Evolutionary conservation across 1,140 invertebrate genomes (phyloP), one percentile per base, ranked within the genome.

Genomic region (Eulimnadia texana): DNA sequence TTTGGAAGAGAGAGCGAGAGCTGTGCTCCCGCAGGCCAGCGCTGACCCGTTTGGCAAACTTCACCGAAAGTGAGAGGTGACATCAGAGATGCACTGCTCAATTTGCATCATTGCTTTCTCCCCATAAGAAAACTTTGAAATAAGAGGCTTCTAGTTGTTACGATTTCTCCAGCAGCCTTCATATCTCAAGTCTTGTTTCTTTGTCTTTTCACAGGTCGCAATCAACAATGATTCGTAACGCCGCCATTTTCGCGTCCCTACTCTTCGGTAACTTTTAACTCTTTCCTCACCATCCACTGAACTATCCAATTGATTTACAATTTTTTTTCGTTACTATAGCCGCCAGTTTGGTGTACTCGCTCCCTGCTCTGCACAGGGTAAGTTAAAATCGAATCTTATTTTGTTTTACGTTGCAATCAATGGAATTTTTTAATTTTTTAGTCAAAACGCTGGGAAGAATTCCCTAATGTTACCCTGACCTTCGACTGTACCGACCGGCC

Each of bases 401-500:
- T n/a, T n/a, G n/a, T n/a, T n/a, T n/a, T n/a, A n/a, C n/a, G n/a
- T n/a, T n/a, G n/a, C n/a, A n/a, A n/a, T n/a, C n/a, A n/a, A n/a
- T n/a, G n/a, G n/a, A n/a, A n/a, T n/a, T n/a, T n/a, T 16, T 16
- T 51, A 0, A 20, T 51, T 51, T 51, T 3, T 51, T 51, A 61
- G 60, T 22, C 73, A 57, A 80, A 79, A 70, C 71, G 78, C 66
- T 80, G 79, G 78, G 78, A 79, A 67, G 78, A 79, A 68, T 78
- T 80, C 70, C 77, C 79, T 60, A 80, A 81, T 68, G 72, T 80
- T 51, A 80, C 78, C 52, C 80, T 81, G 66, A 79, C 76, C 20
- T 82, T 82, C 66, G 77, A 79, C 71, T 82, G 80, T 66, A 70
- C 71, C 25, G 71, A 78, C 63, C 70, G 76, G 57, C 71, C 79